Base-by-base conservation (phyloP, 2,888 invertebrate species). In the Drosophila percnosoma region DNA sequence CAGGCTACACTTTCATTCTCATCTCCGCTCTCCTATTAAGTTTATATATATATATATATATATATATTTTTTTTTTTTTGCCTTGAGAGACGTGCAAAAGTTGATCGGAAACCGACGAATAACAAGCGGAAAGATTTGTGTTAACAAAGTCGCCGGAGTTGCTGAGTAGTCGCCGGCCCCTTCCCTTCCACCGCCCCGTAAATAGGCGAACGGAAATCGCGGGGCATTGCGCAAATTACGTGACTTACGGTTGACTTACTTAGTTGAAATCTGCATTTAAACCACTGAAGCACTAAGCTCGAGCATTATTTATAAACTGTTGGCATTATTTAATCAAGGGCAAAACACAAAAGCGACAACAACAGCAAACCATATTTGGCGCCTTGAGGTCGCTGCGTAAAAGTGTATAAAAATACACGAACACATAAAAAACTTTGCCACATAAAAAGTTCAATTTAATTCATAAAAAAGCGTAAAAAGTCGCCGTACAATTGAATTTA, bases 121-220 rank as follows among this genome's bases (percentile, higher is more conserved):
- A 89, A 90, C 90, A 89, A 87, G 83, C 87, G 84, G 90, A 87
- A 89, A 88, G 90, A 89, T 90, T 86, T 83, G 83, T 80, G 78
- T 85, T 83, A 82, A 87, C 87, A 82, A 81, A 79, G 81, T 81
- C 86, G 69, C 71, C 66, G 76, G 69, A 80, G 78, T 68, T 55
- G 21, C 49, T 7, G 45, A 45, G 45, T 15, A 45, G 24, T 45
- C 45, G 45, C 21, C 45, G 45, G 45, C 15, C 4, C 8, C 45
- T 7, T 8, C 8, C 45, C 24, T 4, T 2, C 45, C 33, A 7
- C 7, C 48, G 63, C 54, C 40, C 29, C 36, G n/a, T 78, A 62
- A 80, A 77, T 77, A 86, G 77, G 79, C 81, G 21, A 83, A 70
- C 87, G 85, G 84, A 85, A 76, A 82, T 80, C 72, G 89, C 84